A percentile compares a stretch with the other conserved stretches of the same genome.
phyloP scores from a whole-genome alignment of 2,113 vertebrate genomes.

The cattle (Bos taurus) region ARS-UCD2.0 NC_037336.1:69052001-69052500 shows the following conservation, averaged over 20 bases:
- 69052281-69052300: not conserved
- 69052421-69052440: not conserved
- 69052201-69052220: not conserved
- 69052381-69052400: not conserved
- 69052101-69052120: not conserved
- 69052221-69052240: not conserved
- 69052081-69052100: not conserved
- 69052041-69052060: not conserved
- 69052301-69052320: not conserved
- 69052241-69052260: not conserved
- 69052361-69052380: not conserved
- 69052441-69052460: not conserved
- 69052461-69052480: not conserved
- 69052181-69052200: not conserved
- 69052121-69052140: not conserved
- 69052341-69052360: not conserved
- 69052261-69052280: not conserved
- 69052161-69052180: not conserved
- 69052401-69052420: not conserved
- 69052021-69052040: not conserved
- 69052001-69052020: not conserved
- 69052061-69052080: not conserved
- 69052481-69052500: not conserved
- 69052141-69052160: not conserved
- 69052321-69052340: not conserved